Evolutionary conservation across 30 jellyfish, hydroid and myxozoan species (phyloP).

Genomic region (Hydractinia echinata): DNA sequence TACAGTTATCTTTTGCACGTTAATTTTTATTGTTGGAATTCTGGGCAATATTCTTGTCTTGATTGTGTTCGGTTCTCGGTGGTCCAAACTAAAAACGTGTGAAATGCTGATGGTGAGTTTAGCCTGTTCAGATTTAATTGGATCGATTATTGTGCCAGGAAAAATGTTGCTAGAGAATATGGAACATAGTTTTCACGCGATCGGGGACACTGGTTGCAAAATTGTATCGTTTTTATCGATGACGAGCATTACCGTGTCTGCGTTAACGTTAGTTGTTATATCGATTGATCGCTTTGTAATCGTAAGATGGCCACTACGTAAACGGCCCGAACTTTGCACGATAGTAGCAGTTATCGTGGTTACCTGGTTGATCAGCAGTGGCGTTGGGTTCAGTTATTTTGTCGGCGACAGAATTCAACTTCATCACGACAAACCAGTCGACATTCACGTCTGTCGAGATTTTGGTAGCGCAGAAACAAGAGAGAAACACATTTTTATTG

Average conservation of each 20-base stretch:
- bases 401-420: slow-evolving; percentile 17
- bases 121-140: slow-evolving; percentile 86
- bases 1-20: slow-evolving; percentile 32
- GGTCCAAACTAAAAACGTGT: slow-evolving; percentile 61
- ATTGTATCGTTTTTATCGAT: slow-evolving; percentile 52
- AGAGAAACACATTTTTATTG: background rate
- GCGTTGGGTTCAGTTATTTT: slow-evolving; percentile 41
- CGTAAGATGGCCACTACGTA: slow-evolving; percentile 74
- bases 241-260: slow-evolving; percentile 72
- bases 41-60: slow-evolving; percentile 71
- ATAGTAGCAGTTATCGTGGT: slow-evolving; percentile 2
- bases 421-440: background rate
- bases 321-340: slow-evolving; percentile 34
- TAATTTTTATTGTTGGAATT: slow-evolving; percentile 56
- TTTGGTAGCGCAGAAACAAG: background rate
- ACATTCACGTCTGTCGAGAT: slow-evolving; percentile 7
- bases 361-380: slow-evolving; percentile 59
- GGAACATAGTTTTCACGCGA: slow-evolving; percentile 32
- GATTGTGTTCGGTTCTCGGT: slow-evolving; percentile 45
- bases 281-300: slow-evolving; percentile 83
- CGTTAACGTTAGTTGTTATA: slow-evolving; percentile 67
- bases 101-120: slow-evolving; percentile 82
- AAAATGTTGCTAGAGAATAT: slow-evolving; percentile 38
- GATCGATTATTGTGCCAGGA: slow-evolving; percentile 60
- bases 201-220: slow-evolving; percentile 61